Conservation (phyloP, 2,113 vertebrate species). For the Aspiorhynchus laticeps region DNA sequence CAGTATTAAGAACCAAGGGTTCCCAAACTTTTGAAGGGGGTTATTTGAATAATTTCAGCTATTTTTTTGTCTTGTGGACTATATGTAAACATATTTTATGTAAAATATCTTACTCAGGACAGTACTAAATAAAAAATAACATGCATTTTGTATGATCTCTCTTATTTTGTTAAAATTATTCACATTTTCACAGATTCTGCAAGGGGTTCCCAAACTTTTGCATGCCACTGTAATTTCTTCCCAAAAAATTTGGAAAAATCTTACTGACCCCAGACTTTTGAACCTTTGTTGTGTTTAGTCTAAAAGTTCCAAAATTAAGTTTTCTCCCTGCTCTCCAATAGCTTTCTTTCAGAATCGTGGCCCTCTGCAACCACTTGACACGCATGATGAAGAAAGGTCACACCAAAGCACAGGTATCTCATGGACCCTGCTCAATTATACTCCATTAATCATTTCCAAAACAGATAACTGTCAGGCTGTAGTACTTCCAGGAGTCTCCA, state of each 20-base stretch:
- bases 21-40: too few relatives aligned
- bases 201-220: too few relatives aligned
- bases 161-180: too few relatives aligned
- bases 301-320: not conserved
- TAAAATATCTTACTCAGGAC: too few relatives aligned
- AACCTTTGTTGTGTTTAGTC: not conserved
- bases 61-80: too few relatives aligned
- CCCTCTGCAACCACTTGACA: constrained; percentile 91
- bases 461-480: not conserved
- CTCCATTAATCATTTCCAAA: not conserved
- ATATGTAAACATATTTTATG: too few relatives aligned
- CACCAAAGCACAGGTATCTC: constrained; percentile 73
- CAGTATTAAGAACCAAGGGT: too few relatives aligned
- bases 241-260: not conserved
- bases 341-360: constrained; percentile 90
- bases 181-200: too few relatives aligned
- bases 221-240: too few relatives aligned
- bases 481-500: not conserved
- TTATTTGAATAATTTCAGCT: too few relatives aligned
- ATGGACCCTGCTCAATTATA: constrained; percentile 49
- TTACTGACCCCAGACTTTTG: not conserved
- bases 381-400: constrained; percentile 85
- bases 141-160: too few relatives aligned
- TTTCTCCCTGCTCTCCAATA: constrained; percentile 62
- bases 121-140: too few relatives aligned